phyloP scores from a whole-genome alignment of 2,888 invertebrate species.

The Anoncus sp. region DNA sequence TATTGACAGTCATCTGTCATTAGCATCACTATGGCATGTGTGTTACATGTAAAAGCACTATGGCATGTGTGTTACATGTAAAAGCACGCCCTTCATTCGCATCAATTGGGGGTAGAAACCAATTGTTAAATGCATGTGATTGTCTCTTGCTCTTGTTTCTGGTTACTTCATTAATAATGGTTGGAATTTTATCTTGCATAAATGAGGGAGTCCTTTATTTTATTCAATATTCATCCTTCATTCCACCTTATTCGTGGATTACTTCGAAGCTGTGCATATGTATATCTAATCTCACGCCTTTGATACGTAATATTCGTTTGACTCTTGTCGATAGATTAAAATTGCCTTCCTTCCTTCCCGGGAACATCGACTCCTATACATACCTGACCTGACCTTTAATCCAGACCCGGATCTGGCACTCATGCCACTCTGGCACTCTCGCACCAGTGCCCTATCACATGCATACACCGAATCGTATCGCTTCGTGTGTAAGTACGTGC shows the following conservation, averaged over 20 bases:
- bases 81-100: not conserved
- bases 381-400: conserved; percentile 16
- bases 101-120: too few relatives aligned
- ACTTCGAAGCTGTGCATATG: not conserved
- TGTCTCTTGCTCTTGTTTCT: not conserved
- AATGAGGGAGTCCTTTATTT: too few relatives aligned
- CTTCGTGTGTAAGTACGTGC: not conserved
- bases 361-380: not conserved
- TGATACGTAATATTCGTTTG: conserved; percentile 57
- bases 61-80: not conserved
- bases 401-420: not conserved
- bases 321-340: conserved; percentile 73
- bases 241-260: not conserved
- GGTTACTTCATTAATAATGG: not conserved
- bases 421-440: not conserved
- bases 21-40: not conserved
- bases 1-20: not conserved
- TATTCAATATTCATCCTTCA: not conserved
- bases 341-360: conserved; percentile 51
- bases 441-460: not conserved
- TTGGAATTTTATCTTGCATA: not conserved
- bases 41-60: not conserved
- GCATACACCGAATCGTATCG: not conserved
- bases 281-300: not conserved
- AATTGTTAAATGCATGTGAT: too few relatives aligned